Evolutionary conservation across 2,113 vertebrate species (phyloP), one percentile per base, ranked within the genome.

Genomic region (Salminus brasiliensis): DNA sequence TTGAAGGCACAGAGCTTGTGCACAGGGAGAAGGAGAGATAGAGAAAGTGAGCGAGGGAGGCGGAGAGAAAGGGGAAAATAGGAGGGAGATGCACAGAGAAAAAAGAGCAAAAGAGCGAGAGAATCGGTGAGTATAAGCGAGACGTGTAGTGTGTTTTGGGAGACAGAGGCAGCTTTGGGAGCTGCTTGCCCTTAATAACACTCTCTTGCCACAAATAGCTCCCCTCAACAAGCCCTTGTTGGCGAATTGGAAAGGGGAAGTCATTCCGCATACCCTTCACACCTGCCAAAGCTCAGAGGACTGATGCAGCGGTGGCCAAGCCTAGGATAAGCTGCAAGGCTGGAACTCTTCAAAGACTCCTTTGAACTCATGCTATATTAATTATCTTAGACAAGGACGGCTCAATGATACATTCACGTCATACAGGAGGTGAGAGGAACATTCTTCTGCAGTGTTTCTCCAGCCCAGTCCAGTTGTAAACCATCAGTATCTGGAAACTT

Each of bases 131-230:
- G 2, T 63, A 9, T 63, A 21, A 34, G 15, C 5, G 30, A 66
- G 62, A 18, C 16, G 30, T 18, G 9, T 8, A 11, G 49, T 66
- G 73, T 69, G 75, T 59, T 77, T 68, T 43, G 47, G 67, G 69
- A 79, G 43, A 62, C n/a, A 66, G 60, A 63, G 30, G 62, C 32
- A 39, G 62, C 60, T 71, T 49, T 47, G 53, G 76, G 68, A 71
- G 41, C 32, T 16, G 27, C 52, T 71, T 70, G 72, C 34, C 68
- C 47, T 81, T 81, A 81, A 83, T 70, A 52, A 57, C 36, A 30
- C 59, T 41, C 55, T 57, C 75, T 73, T 39, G 65, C 80, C 80
- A 68, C 66, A 82, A 78, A 80, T 80, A 80, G 71, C 39, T 82
- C 34, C 30, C 7, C 52, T 55, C 43, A 30, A 60, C n/a, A 79